phyloP scores from a whole-genome alignment of 2,797 vertebrate genomes.

The Tokudaia tokunoshimensis region DNA sequence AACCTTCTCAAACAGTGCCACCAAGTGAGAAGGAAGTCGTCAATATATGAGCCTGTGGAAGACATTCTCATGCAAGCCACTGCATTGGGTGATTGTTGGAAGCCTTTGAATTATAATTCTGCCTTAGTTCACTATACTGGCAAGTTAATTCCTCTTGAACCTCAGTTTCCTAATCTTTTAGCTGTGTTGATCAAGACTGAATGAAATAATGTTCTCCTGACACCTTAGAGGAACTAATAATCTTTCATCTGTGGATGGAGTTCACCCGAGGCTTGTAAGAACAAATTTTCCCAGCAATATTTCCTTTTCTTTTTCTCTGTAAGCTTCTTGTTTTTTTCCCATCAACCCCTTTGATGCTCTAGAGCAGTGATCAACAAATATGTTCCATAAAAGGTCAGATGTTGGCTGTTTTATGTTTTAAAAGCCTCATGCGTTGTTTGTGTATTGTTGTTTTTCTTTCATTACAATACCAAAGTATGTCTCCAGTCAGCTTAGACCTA shows the following conservation, averaged over 20 bases:
- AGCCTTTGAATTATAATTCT: neutral
- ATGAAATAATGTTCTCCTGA: neutral
- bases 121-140: neutral
- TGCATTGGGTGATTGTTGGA: neutral
- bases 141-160: neutral
- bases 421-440: neutral
- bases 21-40: neutral
- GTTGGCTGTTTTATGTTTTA: neutral
- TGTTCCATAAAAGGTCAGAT: slow-evolving; percentile 9
- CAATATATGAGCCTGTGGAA: neutral
- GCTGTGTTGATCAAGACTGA: neutral
- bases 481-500: neutral
- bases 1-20: neutral
- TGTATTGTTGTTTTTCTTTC: neutral
- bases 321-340: neutral
- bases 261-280: neutral
- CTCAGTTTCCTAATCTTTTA: neutral
- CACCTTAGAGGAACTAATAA: neutral
- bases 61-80: neutral
- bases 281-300: neutral
- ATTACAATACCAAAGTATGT: neutral
- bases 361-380: neutral
- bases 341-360: neutral
- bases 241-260: neutral
- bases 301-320: neutral